phyloP scores from a whole-genome alignment of 2,113 vertebrate species.

The Hepsetus odoe region DNA sequence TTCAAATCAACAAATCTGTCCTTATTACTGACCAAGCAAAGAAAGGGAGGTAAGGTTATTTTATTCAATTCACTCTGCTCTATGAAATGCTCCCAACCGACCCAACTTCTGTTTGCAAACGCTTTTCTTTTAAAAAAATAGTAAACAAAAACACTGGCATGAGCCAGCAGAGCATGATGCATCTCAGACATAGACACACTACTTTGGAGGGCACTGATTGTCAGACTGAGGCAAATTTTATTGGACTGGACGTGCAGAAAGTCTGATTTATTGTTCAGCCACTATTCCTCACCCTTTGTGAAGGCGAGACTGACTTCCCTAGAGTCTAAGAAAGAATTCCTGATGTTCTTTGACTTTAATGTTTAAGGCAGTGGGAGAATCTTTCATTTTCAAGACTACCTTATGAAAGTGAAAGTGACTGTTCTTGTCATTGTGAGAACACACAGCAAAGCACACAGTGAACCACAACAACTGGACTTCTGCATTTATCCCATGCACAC shows the following conservation, averaged over 20 bases:
- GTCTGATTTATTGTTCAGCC: conserved; percentile 26
- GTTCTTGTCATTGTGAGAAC: too few relatives aligned
- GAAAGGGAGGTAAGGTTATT: conserved; percentile 7
- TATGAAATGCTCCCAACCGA: conserved; percentile 5
- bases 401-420: too few relatives aligned
- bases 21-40: conserved; percentile 31
- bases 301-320: conserved; percentile 9
- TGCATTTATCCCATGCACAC: too few relatives aligned
- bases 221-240: conserved; percentile 17
- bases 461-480: too few relatives aligned
- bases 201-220: background rate
- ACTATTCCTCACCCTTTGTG: background rate
- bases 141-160: background rate
- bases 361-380: background rate
- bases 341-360: conserved; percentile 23
- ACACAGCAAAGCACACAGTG: too few relatives aligned
- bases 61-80: conserved; percentile 11
- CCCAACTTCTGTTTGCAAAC: conserved; percentile 8
- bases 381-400: too few relatives aligned
- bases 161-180: background rate
- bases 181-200: background rate
- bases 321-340: conserved; percentile 12
- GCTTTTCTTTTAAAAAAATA: background rate
- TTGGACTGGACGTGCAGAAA: conserved; percentile 20
- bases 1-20: conserved; percentile 41